Percentiles rank a stretch among this genome's conserved stretches.
phyloP scores from a whole-genome alignment of 2,113 vertebrate species.

The Myotis lucifugus region DNA sequence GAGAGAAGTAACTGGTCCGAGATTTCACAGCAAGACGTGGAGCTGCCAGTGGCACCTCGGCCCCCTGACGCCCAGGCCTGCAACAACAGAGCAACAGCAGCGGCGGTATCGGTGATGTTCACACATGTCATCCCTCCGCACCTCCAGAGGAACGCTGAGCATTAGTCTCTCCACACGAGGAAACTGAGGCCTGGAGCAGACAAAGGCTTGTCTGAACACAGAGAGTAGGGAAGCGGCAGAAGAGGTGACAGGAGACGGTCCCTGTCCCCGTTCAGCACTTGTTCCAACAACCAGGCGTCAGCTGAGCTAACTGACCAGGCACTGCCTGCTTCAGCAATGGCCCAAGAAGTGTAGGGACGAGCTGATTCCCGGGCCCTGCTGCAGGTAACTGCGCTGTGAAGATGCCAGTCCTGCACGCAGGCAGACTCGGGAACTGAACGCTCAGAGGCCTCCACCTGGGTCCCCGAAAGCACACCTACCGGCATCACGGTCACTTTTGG shows the following conservation, averaged over 20 bases:
- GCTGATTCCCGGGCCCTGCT: not conserved
- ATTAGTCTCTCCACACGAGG: rapidly evolving
- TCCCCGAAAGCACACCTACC: rapidly evolving
- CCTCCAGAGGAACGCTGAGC: not conserved
- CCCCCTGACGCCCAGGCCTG: not conserved
- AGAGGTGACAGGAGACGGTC: not conserved
- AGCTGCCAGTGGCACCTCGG: rapidly evolving
- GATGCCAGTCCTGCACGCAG: rapidly evolving
- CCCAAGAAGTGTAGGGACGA: not conserved
- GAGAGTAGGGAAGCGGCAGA: not conserved
- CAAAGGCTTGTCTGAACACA: not conserved
- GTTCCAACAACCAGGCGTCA: not conserved
- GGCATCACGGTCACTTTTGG: not conserved
- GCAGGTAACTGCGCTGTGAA: not conserved
- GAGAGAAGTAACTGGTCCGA: not conserved
- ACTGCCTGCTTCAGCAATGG: not conserved
- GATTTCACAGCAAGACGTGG: not conserved
- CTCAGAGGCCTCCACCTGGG: rapidly evolving
- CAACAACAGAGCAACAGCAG: rapidly evolving
- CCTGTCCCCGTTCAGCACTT: not conserved
- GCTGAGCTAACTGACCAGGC: rapidly evolving
- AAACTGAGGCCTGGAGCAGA: not conserved
- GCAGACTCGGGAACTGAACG: too few species aligned
- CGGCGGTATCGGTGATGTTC: rapidly evolving
- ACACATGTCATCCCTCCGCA: rapidly evolving